A percentile compares a stretch with the other conserved stretches of the same genome.
Evolutionary conservation across 1,140 invertebrate species (phyloP).

Genomic region (Diprion similis): DNA sequence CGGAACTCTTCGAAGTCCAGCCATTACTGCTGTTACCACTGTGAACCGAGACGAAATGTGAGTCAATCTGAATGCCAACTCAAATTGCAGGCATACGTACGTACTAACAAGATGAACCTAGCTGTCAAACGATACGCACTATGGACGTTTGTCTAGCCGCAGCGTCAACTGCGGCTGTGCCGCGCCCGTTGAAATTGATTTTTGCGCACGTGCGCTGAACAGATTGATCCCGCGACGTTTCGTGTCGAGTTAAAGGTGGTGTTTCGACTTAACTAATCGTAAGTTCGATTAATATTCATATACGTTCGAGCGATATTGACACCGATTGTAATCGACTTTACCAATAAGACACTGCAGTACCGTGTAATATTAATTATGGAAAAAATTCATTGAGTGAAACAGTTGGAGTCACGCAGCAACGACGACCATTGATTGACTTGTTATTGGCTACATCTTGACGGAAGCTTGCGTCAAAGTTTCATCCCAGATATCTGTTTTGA

Average conservation of each 20-base stretch:
- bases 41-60: no score
- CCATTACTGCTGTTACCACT: no score
- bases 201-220: conserved; percentile 23
- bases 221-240: conserved; percentile 29
- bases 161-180: neutral
- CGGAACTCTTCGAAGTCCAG: no score
- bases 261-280: conserved; percentile 18
- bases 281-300: neutral
- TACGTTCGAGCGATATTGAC: conserved; percentile 14
- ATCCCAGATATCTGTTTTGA: no score
- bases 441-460: no score
- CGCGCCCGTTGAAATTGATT: conserved; percentile 23
- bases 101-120: no score
- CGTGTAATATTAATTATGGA: conserved; percentile 11
- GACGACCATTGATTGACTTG: neutral
- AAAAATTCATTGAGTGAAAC: conserved; percentile 17
- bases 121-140: neutral
- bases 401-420: neutral
- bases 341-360: no score
- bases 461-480: no score
- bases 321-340: conserved; percentile 24
- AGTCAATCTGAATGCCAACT: no score
- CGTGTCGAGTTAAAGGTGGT: conserved; percentile 17
- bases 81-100: no score
- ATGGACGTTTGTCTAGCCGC: conserved; percentile 8